A percentile compares a stretch with the other conserved stretches of the same genome.
Evolutionary conservation across 92 coral and sea anemone genomes (phyloP).

Genomic region (Phenganax marumi): DNA sequence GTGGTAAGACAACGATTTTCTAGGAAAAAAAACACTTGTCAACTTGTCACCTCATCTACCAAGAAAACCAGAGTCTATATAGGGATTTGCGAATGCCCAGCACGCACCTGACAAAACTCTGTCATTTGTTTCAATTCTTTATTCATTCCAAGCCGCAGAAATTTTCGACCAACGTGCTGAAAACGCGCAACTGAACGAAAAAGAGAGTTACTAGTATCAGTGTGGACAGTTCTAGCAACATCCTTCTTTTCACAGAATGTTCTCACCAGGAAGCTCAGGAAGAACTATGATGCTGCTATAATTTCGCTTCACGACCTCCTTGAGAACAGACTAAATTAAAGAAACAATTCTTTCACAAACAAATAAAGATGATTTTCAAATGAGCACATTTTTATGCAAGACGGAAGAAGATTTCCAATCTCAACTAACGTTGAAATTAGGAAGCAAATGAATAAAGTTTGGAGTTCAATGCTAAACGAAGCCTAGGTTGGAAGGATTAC

Average conservation of each 20-base stretch:
- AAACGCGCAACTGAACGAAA: constrained; percentile 65
- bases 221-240: neutral
- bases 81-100: neutral
- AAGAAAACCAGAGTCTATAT: neutral
- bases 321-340: constrained; percentile 25
- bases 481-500: no score
- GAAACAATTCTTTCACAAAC: neutral
- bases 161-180: constrained; percentile 67
- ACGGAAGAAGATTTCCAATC: neutral
- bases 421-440: neutral
- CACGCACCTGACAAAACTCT: constrained; percentile 90
- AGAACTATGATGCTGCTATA: constrained; percentile 18
- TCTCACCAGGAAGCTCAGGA: constrained; percentile 43
- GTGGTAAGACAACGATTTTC: constrained; percentile 78
- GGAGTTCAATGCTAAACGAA: no score
- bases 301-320: constrained; percentile 18
- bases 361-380: neutral
- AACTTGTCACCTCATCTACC: neutral
- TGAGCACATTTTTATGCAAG: neutral
- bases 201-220: neutral
- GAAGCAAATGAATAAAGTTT: no score
- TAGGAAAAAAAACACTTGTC: constrained; percentile 21
- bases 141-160: constrained; percentile 75
- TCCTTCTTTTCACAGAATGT: neutral
- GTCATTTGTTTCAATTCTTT: constrained; percentile 83